Evolutionary conservation across 2,888 invertebrate genomes (phyloP).

Genomic region (Lissonota sp.): DNA sequence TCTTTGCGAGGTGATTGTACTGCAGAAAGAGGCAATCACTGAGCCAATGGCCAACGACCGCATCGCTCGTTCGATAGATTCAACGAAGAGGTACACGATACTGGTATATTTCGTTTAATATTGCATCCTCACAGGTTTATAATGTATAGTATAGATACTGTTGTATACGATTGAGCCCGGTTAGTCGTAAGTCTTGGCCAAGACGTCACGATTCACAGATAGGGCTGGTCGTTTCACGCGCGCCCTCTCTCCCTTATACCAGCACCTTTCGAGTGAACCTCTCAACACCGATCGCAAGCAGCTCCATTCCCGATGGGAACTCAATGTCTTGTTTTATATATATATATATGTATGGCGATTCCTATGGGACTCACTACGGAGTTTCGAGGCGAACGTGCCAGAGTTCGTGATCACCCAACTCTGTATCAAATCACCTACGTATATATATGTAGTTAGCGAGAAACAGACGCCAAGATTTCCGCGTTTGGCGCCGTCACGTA

Average conservation of each 20-base stretch:
- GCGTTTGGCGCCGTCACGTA: slow-evolving; percentile 55
- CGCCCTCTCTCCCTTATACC: slow-evolving; percentile 25
- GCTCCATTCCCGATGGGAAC: slow-evolving; percentile 52
- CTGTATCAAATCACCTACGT: slow-evolving; percentile 29
- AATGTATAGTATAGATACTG: slow-evolving; percentile 33
- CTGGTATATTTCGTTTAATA: not conserved
- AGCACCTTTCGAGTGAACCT: slow-evolving; percentile 39
- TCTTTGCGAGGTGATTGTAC: not conserved
- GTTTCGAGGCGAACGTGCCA: slow-evolving; percentile 46
- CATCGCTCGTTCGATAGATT: not conserved
- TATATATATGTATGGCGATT: slow-evolving; percentile 12
- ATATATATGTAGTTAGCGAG: slow-evolving; percentile 16
- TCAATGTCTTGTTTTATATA: slow-evolving; percentile 24
- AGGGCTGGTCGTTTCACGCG: slow-evolving; percentile 58
- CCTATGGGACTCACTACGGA: slow-evolving; percentile 35
- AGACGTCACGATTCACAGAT: slow-evolving; percentile 61
- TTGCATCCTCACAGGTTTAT: not conserved
- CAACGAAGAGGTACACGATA: not conserved
- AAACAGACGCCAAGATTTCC: slow-evolving; percentile 59
- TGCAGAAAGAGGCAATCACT: not conserved
- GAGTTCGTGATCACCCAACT: slow-evolving; percentile 55
- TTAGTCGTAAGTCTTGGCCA: slow-evolving; percentile 52
- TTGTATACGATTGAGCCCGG: slow-evolving; percentile 48
- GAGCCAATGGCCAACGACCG: not conserved
- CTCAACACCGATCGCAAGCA: slow-evolving; percentile 35